Evolutionary conservation across 2,113 vertebrate species (phyloP).

Genomic region (Gallinago paraguaiae): DNA sequence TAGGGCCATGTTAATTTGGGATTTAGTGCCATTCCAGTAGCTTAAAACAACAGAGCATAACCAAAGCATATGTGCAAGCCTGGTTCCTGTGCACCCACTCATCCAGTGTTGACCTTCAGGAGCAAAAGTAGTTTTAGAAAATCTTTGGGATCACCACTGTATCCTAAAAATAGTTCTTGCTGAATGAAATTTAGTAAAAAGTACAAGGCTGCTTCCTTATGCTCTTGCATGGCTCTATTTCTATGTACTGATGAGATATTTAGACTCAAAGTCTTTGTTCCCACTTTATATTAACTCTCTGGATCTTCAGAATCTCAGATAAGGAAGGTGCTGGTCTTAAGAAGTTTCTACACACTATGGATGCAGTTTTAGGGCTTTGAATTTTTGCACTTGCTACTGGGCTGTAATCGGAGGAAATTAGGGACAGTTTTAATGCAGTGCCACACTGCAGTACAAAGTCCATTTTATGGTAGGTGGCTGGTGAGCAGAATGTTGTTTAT

Average conservation of each 20-base stretch:
- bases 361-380: not conserved
- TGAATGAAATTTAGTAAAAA: not conserved
- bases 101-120: not conserved
- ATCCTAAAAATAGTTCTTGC: not conserved
- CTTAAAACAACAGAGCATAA: not conserved
- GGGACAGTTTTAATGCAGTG: not conserved
- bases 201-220: not conserved
- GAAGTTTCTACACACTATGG: not conserved
- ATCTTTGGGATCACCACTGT: not conserved
- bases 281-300: not conserved
- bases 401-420: not conserved
- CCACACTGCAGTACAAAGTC: not conserved
- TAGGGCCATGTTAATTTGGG: not conserved
- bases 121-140: not conserved
- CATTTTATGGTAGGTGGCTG: not conserved
- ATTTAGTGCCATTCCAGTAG: not conserved
- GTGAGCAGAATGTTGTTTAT: not conserved
- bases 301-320: not conserved
- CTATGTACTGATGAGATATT: not conserved
- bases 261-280: not conserved
- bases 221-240: not conserved
- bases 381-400: not conserved
- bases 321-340: not conserved
- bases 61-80: not conserved
- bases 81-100: not conserved